phyloP scores from a whole-genome alignment of 2,888 invertebrate genomes.

The Subacronicta megacephala region DNA sequence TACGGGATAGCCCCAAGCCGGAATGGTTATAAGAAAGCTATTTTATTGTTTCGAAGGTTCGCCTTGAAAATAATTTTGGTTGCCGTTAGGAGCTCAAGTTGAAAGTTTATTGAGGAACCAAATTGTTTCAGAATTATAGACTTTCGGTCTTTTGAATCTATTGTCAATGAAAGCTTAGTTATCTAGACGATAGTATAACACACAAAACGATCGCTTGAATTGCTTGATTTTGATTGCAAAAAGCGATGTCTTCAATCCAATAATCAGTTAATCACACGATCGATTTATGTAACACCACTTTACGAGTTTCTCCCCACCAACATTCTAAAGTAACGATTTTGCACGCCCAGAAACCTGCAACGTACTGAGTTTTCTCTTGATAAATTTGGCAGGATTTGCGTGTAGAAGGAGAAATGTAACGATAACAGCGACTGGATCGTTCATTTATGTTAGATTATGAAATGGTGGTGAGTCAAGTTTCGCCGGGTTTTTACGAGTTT shows the following conservation, averaged over 20 bases:
- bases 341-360: slow-evolving; percentile 72
- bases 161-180: slow-evolving; percentile 58
- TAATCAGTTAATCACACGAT: slow-evolving; percentile 84
- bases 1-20: slow-evolving; percentile 69
- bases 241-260: slow-evolving; percentile 78
- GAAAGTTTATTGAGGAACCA: slow-evolving; percentile 72
- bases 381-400: slow-evolving; percentile 77
- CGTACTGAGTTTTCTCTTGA: slow-evolving; percentile 75
- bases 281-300: slow-evolving; percentile 79
- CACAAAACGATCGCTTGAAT: slow-evolving; percentile 40
- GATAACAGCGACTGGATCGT: slow-evolving; percentile 78
- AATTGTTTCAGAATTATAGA: slow-evolving; percentile 71
- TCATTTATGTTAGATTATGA: slow-evolving; percentile 78
- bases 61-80: slow-evolving; percentile 74
- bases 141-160: slow-evolving; percentile 59
- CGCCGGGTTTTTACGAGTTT: slow-evolving; percentile 83
- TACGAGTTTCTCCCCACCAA: slow-evolving; percentile 71
- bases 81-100: slow-evolving; percentile 71
- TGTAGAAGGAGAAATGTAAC: slow-evolving; percentile 80
- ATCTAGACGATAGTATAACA: slow-evolving; percentile 28
- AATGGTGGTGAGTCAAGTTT: slow-evolving; percentile 71
- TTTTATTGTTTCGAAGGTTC: slow-evolving; percentile 76
- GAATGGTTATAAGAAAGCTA: slow-evolving; percentile 77
- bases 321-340: slow-evolving; percentile 68
- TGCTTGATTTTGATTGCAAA: slow-evolving; percentile 74